A percentile compares a stretch with the other conserved stretches of the same genome.
phyloP scores from a whole-genome alignment of 1,140 invertebrate species.

The Drosophila lowei region DNA sequence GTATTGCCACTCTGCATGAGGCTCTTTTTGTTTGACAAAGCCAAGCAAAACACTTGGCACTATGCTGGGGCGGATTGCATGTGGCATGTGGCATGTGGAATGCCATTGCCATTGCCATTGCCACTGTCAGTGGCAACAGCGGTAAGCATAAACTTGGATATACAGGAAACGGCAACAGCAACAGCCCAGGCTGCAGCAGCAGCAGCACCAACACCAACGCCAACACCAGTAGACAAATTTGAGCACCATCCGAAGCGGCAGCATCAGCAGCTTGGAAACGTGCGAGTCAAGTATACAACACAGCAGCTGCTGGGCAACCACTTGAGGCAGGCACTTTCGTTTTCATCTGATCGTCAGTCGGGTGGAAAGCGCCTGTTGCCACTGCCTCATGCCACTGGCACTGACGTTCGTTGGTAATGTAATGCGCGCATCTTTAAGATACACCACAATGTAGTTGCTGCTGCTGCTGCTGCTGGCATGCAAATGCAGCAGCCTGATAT shows the following conservation, averaged over 20 bases:
- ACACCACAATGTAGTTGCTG: conserved; percentile 40
- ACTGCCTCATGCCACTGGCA: background rate
- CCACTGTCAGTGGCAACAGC: conserved; percentile 46
- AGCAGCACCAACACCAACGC: conserved; percentile 29
- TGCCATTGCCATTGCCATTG: conserved; percentile 56
- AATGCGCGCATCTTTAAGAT: conserved; percentile 74
- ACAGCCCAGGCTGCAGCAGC: conserved; percentile 7
- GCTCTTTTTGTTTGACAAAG: conserved; percentile 59
- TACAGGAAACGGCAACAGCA: conserved; percentile 29
- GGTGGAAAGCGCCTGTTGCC: conserved; percentile 63
- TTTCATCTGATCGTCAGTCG: conserved; percentile 75
- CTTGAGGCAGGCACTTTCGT: conserved; percentile 78
- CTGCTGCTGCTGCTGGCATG: conserved; percentile 41
- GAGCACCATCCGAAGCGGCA: conserved; percentile 20
- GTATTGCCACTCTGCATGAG: conserved; percentile 38
- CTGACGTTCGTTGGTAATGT: conserved; percentile 58
- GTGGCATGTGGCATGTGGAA: conserved; percentile 50
- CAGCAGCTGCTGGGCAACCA: conserved; percentile 44
- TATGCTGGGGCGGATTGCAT: conserved; percentile 20
- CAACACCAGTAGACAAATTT: conserved; percentile 48
- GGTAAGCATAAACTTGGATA: conserved; percentile 30
- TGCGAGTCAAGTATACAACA: conserved; percentile 51
- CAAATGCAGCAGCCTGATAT: conserved; percentile 66
- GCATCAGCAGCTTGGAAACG: conserved; percentile 46
- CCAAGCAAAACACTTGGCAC: conserved; percentile 67